phyloP scores from a whole-genome alignment of 2,797 vertebrate species.

The Buceros bicornis region DNA sequence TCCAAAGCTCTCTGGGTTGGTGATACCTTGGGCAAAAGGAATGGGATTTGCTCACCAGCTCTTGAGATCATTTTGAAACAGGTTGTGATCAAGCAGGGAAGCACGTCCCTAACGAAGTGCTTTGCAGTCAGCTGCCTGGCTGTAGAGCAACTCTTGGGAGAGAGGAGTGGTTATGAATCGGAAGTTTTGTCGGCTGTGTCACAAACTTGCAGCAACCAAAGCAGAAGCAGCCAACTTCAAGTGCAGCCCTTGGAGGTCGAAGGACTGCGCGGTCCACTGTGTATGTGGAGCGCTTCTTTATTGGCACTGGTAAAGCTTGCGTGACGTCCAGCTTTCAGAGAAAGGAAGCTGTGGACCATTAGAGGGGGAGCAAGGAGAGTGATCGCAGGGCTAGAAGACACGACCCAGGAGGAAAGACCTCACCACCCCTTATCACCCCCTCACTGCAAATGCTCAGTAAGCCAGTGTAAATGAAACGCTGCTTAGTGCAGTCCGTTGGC shows the following conservation, averaged over 20 bases:
- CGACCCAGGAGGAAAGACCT: not conserved
- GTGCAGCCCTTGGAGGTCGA: fast-evolving
- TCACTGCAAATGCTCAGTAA: fast-evolving
- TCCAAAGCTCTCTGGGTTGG: not conserved
- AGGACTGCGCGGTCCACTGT: fast-evolving
- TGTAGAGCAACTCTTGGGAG: not conserved
- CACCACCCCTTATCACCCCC: not conserved
- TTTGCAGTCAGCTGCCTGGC: not conserved
- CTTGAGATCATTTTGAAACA: not conserved
- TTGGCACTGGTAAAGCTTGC: not conserved
- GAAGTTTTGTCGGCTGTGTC: fast-evolving
- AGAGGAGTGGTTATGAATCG: fast-evolving
- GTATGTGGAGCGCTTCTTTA: fast-evolving
- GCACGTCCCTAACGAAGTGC: not conserved
- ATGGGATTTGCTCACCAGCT: not conserved
- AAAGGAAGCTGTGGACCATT: not conserved
- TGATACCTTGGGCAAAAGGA: not conserved
- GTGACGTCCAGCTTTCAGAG: not conserved
- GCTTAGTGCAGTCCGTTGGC: not conserved
- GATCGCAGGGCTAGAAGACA: not conserved
- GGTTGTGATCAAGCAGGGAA: not conserved
- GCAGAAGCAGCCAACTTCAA: not conserved
- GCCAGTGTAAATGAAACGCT: not conserved
- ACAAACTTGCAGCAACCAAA: not conserved
- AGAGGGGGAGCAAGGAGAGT: not conserved